Evolutionary conservation across 2,113 vertebrate genomes (phyloP), one percentile per base, ranked within the genome.

Genomic region (Cynoglossus semilaevis): DNA sequence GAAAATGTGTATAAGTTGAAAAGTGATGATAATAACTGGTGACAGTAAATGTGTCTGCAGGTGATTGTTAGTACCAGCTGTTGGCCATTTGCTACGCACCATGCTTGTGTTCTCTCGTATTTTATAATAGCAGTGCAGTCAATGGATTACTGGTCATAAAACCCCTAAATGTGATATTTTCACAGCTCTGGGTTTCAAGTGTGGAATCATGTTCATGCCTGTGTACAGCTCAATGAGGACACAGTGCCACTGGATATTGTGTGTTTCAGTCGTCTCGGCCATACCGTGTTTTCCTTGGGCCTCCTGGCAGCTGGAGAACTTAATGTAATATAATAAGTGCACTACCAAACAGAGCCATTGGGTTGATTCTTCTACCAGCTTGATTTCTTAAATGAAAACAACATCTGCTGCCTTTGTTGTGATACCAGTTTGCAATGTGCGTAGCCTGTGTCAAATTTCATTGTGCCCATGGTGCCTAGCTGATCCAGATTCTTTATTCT

Each of bases 371-470:
- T 84, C 70, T 70, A 67, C 84, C 72, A 66, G 82, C 76, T 62
- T 71, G 66, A 84, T 77, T 81, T 84, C 82, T 84, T 81, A 77
- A 72, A 88, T 88, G 82, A 90, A 90, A 88, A 88, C 87, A 89
- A 84, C 89, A 89, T 88, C 88, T 90, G 89, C 67, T 69, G 63
- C 53, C 63, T 63, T 69, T 61, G 56, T 56, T 61, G n/a, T 55
- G 44, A 58, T 9, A 42, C 59, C 57, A 38, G 82, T 85, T 85
- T 72, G 82, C 76, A 85, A 82, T 85, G 72, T 56, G 80, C 80
- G 43, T 45, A 58, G 62, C 43, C 61, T 46, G 68, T 70, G 77
- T 88, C 84, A 66, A 47, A 51, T 81, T 63, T 65, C 77, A 50
- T 15, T 1, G 40, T 44, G 40, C 38, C 57, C n/a, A n/a, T n/a